phyloP scores from a whole-genome alignment of 2,888 invertebrate genomes.

The Ethmia dodecea region DNA sequence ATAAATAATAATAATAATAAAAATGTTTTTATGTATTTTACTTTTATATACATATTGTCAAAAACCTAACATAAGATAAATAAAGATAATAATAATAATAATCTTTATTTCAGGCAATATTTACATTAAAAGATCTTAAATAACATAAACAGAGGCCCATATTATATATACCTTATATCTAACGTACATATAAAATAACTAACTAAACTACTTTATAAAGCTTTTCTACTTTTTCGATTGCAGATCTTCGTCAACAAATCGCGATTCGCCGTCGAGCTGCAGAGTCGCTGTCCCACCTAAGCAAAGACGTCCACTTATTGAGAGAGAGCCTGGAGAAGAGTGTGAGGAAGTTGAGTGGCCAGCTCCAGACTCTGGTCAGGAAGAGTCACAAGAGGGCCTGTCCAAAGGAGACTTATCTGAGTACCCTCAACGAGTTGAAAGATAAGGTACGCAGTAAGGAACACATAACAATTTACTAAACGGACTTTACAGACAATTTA shows the following conservation, averaged over 20 bases:
- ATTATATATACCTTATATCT: not conserved
- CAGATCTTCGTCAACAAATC: constrained; percentile 87
- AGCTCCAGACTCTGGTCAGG: constrained; percentile 76
- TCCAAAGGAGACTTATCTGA: constrained; percentile 70
- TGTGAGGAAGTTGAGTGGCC: constrained; percentile 79
- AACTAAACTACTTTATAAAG: not conserved
- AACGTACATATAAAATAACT: not conserved
- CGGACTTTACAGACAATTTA: too few relatives aligned
- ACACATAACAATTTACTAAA: too few relatives aligned
- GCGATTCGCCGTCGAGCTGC: constrained; percentile 87
- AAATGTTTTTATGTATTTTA: too few relatives aligned
- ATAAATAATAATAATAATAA: too few relatives aligned
- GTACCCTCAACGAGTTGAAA: constrained; percentile 82
- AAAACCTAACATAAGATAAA: too few relatives aligned
- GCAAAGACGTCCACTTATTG: constrained; percentile 87
- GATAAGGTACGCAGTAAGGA: constrained; percentile 74
- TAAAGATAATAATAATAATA: too few relatives aligned
- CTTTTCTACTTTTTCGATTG: constrained; percentile 9
- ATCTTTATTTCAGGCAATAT: too few relatives aligned
- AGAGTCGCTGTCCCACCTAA: constrained; percentile 85
- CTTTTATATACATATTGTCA: too few relatives aligned
- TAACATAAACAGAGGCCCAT: not conserved
- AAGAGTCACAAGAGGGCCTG: constrained; percentile 46
- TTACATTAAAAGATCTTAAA: too few relatives aligned
- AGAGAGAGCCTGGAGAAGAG: constrained; percentile 83